Evolutionary conservation across 2,888 invertebrate genomes (phyloP).

Genomic region (Thymelicus acteon): DNA sequence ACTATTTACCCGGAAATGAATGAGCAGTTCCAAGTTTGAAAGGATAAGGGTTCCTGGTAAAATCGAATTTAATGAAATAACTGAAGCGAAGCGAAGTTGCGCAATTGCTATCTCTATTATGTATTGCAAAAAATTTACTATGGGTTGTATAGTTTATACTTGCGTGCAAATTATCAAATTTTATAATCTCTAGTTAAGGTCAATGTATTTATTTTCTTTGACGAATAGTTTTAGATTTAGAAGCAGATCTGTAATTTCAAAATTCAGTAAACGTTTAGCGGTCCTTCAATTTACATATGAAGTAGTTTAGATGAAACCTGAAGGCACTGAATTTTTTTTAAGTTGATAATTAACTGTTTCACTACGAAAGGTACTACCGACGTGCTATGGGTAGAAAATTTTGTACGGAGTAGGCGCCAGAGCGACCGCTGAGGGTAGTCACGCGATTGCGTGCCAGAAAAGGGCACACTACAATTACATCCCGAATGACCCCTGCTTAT

Average conservation of each 20-base stretch:
- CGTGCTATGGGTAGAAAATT: constrained; percentile 8
- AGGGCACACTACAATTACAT: constrained; percentile 71
- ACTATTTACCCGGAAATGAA: no score
- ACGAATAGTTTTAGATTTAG: no score
- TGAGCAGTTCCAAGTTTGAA: no score
- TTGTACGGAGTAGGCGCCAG: constrained; percentile 25
- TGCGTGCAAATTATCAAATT: no score
- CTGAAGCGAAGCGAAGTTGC: no score
- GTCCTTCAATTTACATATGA: background rate
- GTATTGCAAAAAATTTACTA: no score
- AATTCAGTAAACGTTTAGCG: background rate
- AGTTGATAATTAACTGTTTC: constrained; percentile 3
- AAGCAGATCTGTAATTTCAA: background rate
- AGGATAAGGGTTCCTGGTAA: no score
- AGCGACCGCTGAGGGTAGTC: constrained; percentile 42
- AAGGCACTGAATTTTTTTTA: background rate
- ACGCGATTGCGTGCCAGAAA: constrained; percentile 75
- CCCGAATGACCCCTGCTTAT: constrained; percentile 66
- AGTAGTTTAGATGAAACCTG: background rate
- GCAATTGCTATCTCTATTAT: no score
- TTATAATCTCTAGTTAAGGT: no score
- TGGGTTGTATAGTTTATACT: no score
- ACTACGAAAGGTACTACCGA: background rate
- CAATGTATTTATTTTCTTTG: no score
- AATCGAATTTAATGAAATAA: no score